Conservation (phyloP, 2,797 vertebrate genomes). For the Cyprinodon diabolis region DNA sequence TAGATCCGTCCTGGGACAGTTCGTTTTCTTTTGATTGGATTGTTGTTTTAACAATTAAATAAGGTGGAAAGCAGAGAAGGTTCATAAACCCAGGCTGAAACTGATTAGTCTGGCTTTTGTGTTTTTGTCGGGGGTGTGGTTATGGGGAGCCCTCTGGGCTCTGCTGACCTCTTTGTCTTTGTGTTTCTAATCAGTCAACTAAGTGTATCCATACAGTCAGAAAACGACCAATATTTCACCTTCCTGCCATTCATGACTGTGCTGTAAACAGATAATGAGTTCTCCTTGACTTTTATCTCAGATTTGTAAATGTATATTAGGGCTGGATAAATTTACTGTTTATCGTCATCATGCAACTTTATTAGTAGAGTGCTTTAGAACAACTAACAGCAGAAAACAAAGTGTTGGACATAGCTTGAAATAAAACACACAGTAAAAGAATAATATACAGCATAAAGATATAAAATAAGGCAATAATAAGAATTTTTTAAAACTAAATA, state of each 20-base stretch:
- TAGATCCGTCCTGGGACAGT: background rate
- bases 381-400: too few species aligned
- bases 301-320: background rate
- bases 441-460: too few species aligned
- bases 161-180: constrained; percentile 68
- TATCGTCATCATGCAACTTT: too few species aligned
- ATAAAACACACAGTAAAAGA: too few species aligned
- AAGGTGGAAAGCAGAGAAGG: background rate
- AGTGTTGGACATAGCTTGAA: too few species aligned
- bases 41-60: background rate
- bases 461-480: too few species aligned
- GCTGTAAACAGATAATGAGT: background rate
- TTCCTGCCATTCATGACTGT: background rate
- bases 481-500: too few species aligned
- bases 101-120: background rate
- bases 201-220: background rate
- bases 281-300: background rate
- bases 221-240: background rate
- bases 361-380: too few species aligned
- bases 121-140: background rate
- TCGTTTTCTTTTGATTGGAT: background rate
- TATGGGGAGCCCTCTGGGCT: background rate
- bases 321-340: too few species aligned
- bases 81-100: background rate
- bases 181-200: constrained; percentile 58